Base-by-base conservation (phyloP, 2,888 invertebrate species). In the Parascotia fuliginaria region DNA sequence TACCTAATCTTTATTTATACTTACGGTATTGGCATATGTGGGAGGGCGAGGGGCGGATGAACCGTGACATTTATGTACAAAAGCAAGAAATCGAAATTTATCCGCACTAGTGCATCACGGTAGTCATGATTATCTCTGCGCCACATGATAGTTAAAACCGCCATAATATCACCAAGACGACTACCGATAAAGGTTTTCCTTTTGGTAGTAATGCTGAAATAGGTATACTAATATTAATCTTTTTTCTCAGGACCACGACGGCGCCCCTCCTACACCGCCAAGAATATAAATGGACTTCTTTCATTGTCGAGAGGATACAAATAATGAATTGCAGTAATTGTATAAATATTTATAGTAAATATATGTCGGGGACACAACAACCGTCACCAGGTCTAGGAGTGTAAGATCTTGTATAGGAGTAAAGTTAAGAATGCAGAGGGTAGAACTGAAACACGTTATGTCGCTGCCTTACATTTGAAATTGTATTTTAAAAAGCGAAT, bases 251-350 rank as follows among this genome's bases (percentile, higher is more conserved):
- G 92, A 91, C 55, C 87, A 82, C 51, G 92, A 91, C 53, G 91
- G 89, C 28, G 89, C 91, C 16, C 92, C 92, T 1, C 92, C 92
- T 1, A 87, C 89, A 24, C 91, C 92, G 3, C 92, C 92, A 49
- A 83, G 90, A 79, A 86, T 79, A 76, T 91, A 91, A 50, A 44
- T 19, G 37, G 48, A 46, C 47, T 50, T 42, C 49, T 55, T n/a
- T n/a, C 50, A 61, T 60, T 48, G 45, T 60, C 60, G 58, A 54
- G 59, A 59, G 74, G 61, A 70, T 70, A 64, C 58, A 63, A 65
- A 74, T 67, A 71, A 69, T 73, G 66, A 73, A 81, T 81, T 82
- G 78, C 81, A 79, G 70, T 76, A 69, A 78, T 64, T 79, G 80
- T 82, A 82, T 78, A 73, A 63, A 68, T 60, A 55, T 31, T 47